A percentile compares a stretch with the other conserved stretches of the same genome.
These are phyloP conservation scores for Amphiura filiformis DNA, from an alignment of 35 echinoderm and acorn worm genomes.

Conservation along the genomic window DNA sequence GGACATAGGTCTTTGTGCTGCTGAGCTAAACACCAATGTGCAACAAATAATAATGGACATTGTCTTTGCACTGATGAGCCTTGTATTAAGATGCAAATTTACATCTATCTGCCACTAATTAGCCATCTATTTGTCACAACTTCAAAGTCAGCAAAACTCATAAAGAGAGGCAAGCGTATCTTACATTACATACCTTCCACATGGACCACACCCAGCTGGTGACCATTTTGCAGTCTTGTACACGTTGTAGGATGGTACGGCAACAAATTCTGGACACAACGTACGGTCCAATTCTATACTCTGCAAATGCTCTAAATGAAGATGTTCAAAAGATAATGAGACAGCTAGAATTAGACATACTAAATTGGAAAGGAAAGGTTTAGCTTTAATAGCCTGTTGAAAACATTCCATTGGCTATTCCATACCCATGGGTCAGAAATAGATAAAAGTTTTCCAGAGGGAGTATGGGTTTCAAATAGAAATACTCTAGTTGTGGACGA, in stretches of 20 bases:
- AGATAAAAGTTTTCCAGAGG: not conserved
- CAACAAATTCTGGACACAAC: not conserved
- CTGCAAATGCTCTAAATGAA: not conserved
- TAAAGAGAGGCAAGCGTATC: not conserved
- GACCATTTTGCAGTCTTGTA: conserved; percentile 20
- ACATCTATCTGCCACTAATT: no score
- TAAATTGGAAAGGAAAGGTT: not conserved
- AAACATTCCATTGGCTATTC: not conserved
- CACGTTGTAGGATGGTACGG: not conserved
- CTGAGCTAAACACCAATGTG: no score
- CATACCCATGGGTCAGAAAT: not conserved
- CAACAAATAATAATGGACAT: no score
- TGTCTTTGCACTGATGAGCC: no score
- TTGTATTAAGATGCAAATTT: no score
- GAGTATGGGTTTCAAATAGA: not conserved
- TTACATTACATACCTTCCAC: conserved; percentile 12
- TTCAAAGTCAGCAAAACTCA: no score
- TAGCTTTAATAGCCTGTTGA: not conserved
- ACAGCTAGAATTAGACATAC: not conserved
- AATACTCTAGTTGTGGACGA: not conserved
- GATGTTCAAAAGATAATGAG: not conserved
- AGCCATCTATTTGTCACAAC: no score
- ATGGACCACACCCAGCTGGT: not conserved
- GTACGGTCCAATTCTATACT: not conserved
- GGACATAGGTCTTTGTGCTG: no score